phyloP scores from a whole-genome alignment of 2,113 vertebrate species.

The Stercorarius parasiticus region DNA sequence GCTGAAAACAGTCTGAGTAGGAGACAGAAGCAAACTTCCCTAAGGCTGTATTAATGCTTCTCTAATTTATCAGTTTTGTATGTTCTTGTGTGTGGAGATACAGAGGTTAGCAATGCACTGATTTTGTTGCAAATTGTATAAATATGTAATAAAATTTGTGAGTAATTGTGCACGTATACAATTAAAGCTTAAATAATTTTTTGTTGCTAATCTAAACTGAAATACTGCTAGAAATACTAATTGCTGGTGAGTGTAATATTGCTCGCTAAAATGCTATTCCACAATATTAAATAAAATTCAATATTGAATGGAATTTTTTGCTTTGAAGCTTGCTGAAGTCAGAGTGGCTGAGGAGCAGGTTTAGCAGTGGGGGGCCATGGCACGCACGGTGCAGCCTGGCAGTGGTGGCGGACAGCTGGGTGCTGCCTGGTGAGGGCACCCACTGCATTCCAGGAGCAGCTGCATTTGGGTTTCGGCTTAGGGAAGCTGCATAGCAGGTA shows the following conservation, averaged over 20 bases:
- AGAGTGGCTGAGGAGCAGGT: not conserved
- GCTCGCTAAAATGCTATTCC: not conserved
- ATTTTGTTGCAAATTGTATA: not conserved
- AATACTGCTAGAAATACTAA: not conserved
- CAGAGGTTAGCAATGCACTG: not conserved
- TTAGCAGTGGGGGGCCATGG: fast-evolving
- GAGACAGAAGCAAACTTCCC: not conserved
- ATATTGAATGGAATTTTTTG: not conserved
- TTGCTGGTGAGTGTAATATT: not conserved
- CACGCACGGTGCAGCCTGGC: too few relatives aligned
- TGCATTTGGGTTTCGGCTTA: fast-evolving
- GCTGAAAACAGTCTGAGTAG: not conserved
- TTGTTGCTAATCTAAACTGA: not conserved
- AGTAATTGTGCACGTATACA: not conserved
- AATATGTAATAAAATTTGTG: not conserved
- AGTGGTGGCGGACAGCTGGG: fast-evolving
- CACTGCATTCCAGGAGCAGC: not conserved
- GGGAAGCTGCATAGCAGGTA: not conserved
- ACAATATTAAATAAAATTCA: not conserved
- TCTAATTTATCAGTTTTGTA: not conserved
- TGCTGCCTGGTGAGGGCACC: not conserved
- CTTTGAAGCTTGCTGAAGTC: not conserved
- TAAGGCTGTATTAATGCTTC: not conserved
- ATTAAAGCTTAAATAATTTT: not conserved
- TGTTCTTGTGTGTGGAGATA: not conserved